Evolutionary conservation across 2,888 invertebrate genomes (phyloP).

Genomic region (Temnothorax rugatulus): DNA sequence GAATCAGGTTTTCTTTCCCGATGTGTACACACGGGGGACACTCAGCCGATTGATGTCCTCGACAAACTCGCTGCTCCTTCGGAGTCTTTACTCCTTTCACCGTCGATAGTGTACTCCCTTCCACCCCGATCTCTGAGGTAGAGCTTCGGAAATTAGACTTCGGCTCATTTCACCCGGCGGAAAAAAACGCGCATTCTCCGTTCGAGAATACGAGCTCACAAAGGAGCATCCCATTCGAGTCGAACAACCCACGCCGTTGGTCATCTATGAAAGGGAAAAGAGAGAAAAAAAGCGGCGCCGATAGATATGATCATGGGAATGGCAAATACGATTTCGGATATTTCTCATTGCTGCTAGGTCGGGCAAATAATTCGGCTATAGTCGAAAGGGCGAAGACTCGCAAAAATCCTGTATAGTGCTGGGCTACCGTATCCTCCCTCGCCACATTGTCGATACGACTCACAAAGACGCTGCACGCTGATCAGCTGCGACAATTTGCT

Average conservation of each 20-base stretch:
- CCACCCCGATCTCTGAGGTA: constrained; percentile 61
- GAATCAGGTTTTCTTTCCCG: constrained; percentile 50
- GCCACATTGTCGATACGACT: constrained; percentile 36
- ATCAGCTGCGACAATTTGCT: constrained; percentile 71
- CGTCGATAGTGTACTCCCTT: constrained; percentile 30
- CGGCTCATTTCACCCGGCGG: constrained; percentile 83
- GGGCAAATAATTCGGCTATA: constrained; percentile 77
- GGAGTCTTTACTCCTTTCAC: constrained; percentile 37
- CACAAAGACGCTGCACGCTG: constrained; percentile 59
- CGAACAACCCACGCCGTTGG: constrained; percentile 80
- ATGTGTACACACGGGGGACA: constrained; percentile 51
- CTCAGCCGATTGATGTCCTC: constrained; percentile 63
- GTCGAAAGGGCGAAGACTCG: constrained; percentile 70
- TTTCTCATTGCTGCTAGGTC: constrained; percentile 73
- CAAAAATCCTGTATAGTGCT: constrained; percentile 75
- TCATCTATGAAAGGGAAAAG: constrained; percentile 76
- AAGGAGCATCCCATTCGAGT: constrained; percentile 79
- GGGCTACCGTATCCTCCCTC: constrained; percentile 33
- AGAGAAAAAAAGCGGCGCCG: constrained; percentile 48
- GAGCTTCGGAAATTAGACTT: constrained; percentile 76
- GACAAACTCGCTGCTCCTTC: constrained; percentile 72
- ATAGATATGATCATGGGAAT: constrained; percentile 83
- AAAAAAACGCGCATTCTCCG: constrained; percentile 78
- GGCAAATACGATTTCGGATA: constrained; percentile 82
- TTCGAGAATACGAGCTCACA: constrained; percentile 73